A percentile compares a stretch with the other conserved stretches of the same genome.
These are phyloP conservation scores for Coturnix japonica DNA, from an alignment of 2,113 vertebrate genomes.

Conservation along the genomic window DNA sequence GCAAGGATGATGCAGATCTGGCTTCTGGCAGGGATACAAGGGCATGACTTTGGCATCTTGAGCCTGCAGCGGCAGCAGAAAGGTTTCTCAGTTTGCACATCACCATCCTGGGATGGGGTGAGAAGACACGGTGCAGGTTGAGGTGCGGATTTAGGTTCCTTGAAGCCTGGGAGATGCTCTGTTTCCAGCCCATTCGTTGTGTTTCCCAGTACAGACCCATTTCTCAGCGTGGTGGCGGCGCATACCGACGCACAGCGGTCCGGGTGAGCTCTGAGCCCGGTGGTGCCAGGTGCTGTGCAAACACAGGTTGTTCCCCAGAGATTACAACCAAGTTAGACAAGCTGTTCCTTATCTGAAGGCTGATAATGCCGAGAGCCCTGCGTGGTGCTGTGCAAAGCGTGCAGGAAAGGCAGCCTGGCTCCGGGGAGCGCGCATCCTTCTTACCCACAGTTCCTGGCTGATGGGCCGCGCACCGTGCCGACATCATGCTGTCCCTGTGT, in stretches of 20 bases:
- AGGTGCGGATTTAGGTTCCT: neutral
- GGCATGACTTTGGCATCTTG: neutral
- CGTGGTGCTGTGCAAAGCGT: neutral
- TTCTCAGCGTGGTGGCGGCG: neutral
- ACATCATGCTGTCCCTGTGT: neutral
- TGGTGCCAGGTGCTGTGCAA: neutral
- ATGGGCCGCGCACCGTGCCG: neutral
- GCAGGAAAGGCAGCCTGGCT: neutral
- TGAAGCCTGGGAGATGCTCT: neutral
- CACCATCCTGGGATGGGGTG: neutral
- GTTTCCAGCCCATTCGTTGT: neutral
- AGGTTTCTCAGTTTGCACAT: neutral
- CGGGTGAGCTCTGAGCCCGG: neutral
- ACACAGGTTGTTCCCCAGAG: neutral
- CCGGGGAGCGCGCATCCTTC: neutral
- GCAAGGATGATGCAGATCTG: neutral
- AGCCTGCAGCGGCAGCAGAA: neutral
- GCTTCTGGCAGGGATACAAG: neutral
- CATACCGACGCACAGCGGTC: accelerated
- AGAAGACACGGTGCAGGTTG: neutral
- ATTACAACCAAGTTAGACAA: conserved; percentile 13
- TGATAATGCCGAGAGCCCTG: neutral
- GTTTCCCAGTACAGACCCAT: neutral
- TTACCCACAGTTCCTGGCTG: neutral
- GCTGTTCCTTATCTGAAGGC: neutral